phyloP scores from a whole-genome alignment of 2,113 vertebrate genomes.

The Trichomycterus rosablanca region DNA sequence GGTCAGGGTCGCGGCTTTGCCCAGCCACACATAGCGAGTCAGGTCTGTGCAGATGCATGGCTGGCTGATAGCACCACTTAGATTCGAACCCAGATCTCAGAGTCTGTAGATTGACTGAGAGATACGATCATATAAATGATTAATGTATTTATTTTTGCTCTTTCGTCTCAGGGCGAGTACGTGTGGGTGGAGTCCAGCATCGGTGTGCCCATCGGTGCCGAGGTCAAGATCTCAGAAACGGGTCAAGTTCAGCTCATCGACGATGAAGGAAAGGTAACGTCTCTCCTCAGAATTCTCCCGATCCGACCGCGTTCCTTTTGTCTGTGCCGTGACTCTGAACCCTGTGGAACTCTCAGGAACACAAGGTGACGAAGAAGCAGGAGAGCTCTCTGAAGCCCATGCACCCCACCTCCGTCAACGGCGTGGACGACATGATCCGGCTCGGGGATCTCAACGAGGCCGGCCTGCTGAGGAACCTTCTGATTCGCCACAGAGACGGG shows the following conservation, averaged over 20 bases:
- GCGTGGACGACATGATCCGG: conserved; percentile 93
- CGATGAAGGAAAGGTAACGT: conserved; percentile 88
- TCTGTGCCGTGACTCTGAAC: background rate
- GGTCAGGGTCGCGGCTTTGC: too few species aligned
- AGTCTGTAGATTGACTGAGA: too few species aligned
- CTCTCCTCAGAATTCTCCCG: background rate
- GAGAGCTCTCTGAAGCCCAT: conserved; percentile 70
- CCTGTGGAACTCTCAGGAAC: conserved; percentile 67
- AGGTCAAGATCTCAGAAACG: conserved; percentile 75
- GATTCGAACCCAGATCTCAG: too few species aligned
- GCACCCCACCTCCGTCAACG: conserved; percentile 82
- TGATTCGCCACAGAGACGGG: conserved; percentile 85
- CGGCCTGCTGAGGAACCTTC: conserved; percentile 88
- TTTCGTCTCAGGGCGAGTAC: conserved; percentile 78
- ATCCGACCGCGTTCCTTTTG: background rate
- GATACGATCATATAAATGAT: too few species aligned
- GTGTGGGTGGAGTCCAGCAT: conserved; percentile 79
- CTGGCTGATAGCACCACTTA: too few species aligned
- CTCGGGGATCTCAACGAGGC: conserved; percentile 90
- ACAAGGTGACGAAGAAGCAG: conserved; percentile 74
- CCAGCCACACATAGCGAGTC: too few species aligned
- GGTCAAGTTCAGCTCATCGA: conserved; percentile 81
- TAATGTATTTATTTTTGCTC: too few species aligned
- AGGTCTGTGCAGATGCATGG: too few species aligned
- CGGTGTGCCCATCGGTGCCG: conserved; percentile 78